Conservation (phyloP, 2,888 invertebrate genomes). For the Cenopis cana region DNA sequence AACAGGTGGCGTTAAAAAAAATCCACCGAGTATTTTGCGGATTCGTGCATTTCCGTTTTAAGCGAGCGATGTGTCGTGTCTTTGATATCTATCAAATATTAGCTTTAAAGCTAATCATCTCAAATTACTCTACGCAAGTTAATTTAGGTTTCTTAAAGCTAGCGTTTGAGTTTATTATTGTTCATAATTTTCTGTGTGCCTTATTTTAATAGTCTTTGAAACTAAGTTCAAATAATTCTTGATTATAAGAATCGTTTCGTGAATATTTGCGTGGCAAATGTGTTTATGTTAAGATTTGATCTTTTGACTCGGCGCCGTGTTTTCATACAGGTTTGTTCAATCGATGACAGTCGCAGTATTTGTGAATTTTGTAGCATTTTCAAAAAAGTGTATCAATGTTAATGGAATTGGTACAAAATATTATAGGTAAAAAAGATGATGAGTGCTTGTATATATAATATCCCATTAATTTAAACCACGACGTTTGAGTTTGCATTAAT, state of each 20-base stretch:
- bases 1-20: background rate
- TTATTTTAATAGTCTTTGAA: conserved; percentile 65
- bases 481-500: too few species aligned
- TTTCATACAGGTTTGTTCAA: conserved; percentile 29
- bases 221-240: conserved; percentile 50
- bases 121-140: conserved; percentile 37
- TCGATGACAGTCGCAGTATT: background rate
- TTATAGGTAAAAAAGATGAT: too few species aligned
- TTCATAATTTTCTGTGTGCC: conserved; percentile 65
- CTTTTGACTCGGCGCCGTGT: conserved; percentile 12
- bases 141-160: conserved; percentile 45
- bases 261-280: conserved; percentile 34
- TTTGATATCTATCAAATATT: background rate
- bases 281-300: conserved; percentile 20
- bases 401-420: too few species aligned
- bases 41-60: background rate
- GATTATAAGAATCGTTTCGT: conserved; percentile 34
- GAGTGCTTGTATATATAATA: too few species aligned
- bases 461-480: too few species aligned
- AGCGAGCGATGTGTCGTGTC: conserved; percentile 3
- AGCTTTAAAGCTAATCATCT: background rate
- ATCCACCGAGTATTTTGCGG: background rate
- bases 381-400: background rate
- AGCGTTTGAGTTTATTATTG: conserved; percentile 47
- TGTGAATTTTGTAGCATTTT: background rate